Evolutionary conservation across 2,113 vertebrate genomes (phyloP).

Genomic region (Lynx canadensis): DNA sequence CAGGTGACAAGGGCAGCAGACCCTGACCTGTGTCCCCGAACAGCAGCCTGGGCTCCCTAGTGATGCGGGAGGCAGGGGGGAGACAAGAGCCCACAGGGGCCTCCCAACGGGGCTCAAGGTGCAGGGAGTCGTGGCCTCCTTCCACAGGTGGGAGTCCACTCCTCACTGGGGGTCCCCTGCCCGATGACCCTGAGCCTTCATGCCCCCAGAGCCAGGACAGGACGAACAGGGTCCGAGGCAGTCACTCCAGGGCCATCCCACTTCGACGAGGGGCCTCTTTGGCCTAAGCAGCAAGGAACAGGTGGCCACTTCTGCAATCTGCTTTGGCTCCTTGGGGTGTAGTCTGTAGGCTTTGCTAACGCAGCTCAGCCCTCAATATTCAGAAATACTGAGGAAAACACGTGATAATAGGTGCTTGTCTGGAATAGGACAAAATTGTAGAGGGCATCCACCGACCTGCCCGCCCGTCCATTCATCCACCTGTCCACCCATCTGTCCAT

Average conservation of each 20-base stretch:
- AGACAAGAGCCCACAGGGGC: background rate
- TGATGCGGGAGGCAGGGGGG: background rate
- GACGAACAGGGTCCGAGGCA: background rate
- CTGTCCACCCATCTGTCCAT: no score
- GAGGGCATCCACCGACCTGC: background rate
- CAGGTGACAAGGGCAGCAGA: background rate
- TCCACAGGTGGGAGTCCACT: background rate
- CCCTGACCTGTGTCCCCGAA: background rate
- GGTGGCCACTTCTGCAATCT: background rate
- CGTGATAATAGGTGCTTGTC: no score
- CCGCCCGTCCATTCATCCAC: no score
- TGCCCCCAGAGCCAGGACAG: background rate
- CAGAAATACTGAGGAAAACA: background rate
- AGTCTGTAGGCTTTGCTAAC: background rate
- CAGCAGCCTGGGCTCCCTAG: background rate
- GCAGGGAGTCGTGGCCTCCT: background rate
- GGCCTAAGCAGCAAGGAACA: background rate
- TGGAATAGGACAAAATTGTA: no score
- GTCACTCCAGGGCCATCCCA: background rate
- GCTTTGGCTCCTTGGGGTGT: background rate
- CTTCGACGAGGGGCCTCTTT: background rate
- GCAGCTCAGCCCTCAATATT: background rate
- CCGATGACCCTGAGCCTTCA: background rate
- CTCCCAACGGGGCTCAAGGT: fast-evolving
- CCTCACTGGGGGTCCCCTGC: background rate